A percentile compares a stretch with the other conserved stretches of the same genome.
Evolutionary conservation across 2,113 vertebrate species (phyloP).

Genomic region (Cyanoderma ruficeps): DNA sequence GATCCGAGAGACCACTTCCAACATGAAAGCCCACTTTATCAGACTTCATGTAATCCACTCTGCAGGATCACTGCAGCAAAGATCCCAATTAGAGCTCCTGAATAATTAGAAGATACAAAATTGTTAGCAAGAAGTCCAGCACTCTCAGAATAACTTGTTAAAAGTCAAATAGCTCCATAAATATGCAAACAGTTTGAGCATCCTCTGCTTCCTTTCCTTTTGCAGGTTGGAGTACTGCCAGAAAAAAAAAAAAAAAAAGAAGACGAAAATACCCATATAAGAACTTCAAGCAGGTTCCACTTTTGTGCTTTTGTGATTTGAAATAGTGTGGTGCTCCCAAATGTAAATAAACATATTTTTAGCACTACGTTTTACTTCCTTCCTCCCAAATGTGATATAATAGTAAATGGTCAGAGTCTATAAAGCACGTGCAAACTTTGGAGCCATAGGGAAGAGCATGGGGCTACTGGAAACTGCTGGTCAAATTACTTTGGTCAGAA

Average conservation of each 20-base stretch:
- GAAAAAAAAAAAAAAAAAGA: neutral
- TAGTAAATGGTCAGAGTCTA: neutral
- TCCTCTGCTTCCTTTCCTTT: neutral
- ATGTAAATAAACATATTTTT: neutral
- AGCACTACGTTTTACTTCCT: neutral
- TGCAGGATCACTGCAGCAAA: neutral
- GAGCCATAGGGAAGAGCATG: neutral
- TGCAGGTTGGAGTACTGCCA: neutral
- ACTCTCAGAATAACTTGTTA: neutral
- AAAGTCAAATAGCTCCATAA: neutral
- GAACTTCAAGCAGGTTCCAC: neutral
- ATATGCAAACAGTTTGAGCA: neutral
- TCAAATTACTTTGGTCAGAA: constrained; percentile 9
- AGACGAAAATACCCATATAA: neutral
- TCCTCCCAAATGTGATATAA: neutral
- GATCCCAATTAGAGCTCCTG: neutral
- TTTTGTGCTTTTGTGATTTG: neutral
- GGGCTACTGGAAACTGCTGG: neutral
- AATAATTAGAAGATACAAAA: neutral
- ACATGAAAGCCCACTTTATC: neutral
- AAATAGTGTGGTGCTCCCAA: neutral
- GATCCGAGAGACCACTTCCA: neutral
- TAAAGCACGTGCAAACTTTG: neutral
- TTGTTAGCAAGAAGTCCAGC: neutral
- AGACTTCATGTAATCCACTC: neutral